Conservation (phyloP, 2,113 vertebrate genomes). For the Apodemus speciosus region DNA sequence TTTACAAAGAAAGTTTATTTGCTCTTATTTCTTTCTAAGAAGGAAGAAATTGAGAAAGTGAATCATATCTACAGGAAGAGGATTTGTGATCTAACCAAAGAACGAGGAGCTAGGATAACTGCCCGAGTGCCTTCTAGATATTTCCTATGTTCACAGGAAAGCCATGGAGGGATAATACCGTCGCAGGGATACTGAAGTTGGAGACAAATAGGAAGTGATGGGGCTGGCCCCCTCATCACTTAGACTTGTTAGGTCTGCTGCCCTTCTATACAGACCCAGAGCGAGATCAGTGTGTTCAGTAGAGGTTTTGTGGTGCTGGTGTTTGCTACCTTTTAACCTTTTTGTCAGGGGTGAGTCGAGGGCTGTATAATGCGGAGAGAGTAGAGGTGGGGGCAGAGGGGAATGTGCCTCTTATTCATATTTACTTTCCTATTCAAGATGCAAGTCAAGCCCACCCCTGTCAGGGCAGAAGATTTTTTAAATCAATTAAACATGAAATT, state of each 20-base stretch:
- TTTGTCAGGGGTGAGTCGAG: background rate
- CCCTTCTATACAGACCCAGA: background rate
- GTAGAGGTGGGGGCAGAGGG: background rate
- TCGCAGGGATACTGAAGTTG: background rate
- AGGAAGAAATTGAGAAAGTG: conserved; percentile 18
- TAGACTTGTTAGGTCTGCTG: background rate
- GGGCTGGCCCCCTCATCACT: background rate
- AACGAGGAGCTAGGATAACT: background rate
- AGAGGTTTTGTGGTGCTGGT: background rate
- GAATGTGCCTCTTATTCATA: background rate
- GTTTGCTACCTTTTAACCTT: accelerated
- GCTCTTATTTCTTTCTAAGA: background rate
- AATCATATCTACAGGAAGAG: background rate
- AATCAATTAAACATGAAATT: conserved; percentile 12
- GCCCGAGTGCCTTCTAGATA: background rate
- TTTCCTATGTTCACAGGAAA: background rate
- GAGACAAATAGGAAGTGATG: background rate
- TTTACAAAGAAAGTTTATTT: background rate
- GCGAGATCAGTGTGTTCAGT: background rate
- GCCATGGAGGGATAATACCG: background rate
- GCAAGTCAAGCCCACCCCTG: background rate
- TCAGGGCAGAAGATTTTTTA: background rate
- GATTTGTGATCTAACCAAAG: background rate
- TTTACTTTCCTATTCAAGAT: background rate
- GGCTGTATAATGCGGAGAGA: background rate